phyloP scores from a whole-genome alignment of 2,113 vertebrate genomes.

The Oophaga pumilio region DNA sequence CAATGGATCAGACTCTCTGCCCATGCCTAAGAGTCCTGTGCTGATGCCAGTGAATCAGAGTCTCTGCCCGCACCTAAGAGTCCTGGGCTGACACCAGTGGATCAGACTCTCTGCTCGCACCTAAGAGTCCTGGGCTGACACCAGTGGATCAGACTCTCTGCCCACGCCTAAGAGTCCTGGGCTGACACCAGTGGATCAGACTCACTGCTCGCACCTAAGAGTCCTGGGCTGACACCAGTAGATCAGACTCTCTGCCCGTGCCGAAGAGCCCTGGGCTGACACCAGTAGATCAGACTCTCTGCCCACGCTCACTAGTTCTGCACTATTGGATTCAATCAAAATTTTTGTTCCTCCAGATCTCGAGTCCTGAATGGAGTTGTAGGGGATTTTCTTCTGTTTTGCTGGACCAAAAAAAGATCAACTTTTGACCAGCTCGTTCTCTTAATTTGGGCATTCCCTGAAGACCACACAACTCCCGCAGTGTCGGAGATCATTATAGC shows the following conservation, averaged over 20 bases:
- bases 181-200: background rate
- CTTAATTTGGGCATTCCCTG: background rate
- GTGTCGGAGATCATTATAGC: background rate
- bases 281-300: background rate
- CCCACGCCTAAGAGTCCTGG: too few species aligned
- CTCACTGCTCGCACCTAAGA: conserved; percentile 80
- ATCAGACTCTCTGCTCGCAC: conserved; percentile 54
- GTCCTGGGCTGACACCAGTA: background rate
- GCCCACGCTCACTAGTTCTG: background rate
- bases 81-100: background rate
- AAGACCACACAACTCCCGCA: background rate
- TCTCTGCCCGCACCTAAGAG: too few species aligned
- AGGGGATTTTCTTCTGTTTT: conserved; percentile 31
- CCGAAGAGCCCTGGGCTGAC: too few species aligned
- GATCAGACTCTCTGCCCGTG: too few species aligned
- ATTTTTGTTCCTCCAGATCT: background rate
- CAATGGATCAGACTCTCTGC: background rate
- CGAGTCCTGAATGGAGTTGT: background rate
- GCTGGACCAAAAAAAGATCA: conserved; percentile 18
- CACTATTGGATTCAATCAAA: conserved; percentile 4
- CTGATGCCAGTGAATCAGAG: background rate
- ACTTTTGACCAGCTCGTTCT: background rate
- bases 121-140: conserved; percentile 71
- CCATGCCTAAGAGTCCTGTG: conserved; percentile 80
- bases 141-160: too few species aligned